Evolutionary conservation across 1,140 invertebrate species (phyloP), one percentile per base, ranked within the genome.

Genomic region (Arion vulgaris): DNA sequence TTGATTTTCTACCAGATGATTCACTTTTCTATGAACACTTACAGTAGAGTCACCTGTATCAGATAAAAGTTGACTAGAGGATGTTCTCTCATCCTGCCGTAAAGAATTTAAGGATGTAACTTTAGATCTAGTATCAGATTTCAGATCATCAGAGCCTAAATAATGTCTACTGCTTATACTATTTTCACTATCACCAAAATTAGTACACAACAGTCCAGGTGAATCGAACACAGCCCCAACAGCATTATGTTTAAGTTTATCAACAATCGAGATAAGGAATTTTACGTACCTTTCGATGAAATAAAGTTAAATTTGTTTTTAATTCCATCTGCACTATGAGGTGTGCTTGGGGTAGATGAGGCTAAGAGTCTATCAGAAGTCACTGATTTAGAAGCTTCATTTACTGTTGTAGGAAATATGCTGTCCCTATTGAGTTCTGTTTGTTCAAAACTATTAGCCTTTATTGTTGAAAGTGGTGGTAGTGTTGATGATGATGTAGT

Each of bases 221-320:
- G 62, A 69, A 39, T 73, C 80, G 1, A 81, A 38, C 5, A n/a
- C 36, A 32, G 23, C 23, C 0, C 80, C 80, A 2, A 71, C 66
- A 49, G 78, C 78, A 39, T 74, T 81, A n/a, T 81, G 68, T 39
- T 81, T 96, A 15, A 98, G 90, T 89, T 97, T 97, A 88, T 97
- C 96, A 81, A 97, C 96, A 0, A 98, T 96, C 0, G 96, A 81
- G 95, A 96, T 4, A 97, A 92, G 0, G 95, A 96, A 66, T 95
- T 95, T 91, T 96, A 97, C 73, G 95, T 93, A 91, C 79, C 85
- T 39, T 84, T 82, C 17, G 94, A 93, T 2, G 75, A 75, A 49
- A 76, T 62, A 53, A 49, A 68, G 5, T 41, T 53, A 53, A 66
- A 62, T 69, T 53, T 79, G 45, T 4, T 75, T 28, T 74, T 80